These are phyloP conservation scores for Phragmatobia fuliginosa DNA, from an alignment of 2,888 invertebrate genomes.

Conservation along the genomic window DNA sequence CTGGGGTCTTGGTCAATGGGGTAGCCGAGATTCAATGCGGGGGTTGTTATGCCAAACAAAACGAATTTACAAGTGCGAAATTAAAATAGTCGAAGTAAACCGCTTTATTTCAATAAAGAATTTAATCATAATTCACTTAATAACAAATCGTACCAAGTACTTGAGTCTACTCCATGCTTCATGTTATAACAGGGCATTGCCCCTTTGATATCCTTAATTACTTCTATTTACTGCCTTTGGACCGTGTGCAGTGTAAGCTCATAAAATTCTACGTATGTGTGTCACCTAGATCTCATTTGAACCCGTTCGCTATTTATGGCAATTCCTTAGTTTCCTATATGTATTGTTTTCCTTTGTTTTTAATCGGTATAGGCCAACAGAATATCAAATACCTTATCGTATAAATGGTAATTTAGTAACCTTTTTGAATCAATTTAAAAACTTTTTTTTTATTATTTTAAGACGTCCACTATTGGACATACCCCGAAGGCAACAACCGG, in stretches of 20 bases:
- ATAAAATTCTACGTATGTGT: constrained; percentile 14
- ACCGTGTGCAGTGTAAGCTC: constrained; percentile 10
- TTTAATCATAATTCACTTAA: constrained; percentile 4
- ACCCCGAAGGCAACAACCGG: too few relatives aligned
- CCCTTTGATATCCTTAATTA: constrained; percentile 34
- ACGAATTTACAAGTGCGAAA: too few relatives aligned
- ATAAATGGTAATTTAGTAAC: not conserved
- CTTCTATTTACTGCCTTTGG: constrained; percentile 24
- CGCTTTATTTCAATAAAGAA: not conserved
- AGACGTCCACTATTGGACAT: too few relatives aligned
- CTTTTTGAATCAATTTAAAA: not conserved
- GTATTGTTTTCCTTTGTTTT: not conserved
- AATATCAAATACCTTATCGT: too few relatives aligned
- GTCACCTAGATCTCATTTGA: constrained; percentile 14
- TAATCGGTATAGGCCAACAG: too few relatives aligned
- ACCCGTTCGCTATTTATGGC: constrained; percentile 4
- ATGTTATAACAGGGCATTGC: constrained; percentile 25
- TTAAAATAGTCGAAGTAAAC: not conserved
- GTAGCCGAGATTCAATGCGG: too few relatives aligned
- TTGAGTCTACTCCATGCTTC: not conserved
- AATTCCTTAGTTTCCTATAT: not conserved
- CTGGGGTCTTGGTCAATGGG: too few relatives aligned
- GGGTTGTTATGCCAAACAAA: too few relatives aligned
- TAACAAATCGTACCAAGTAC: not conserved
- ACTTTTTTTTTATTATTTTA: too few relatives aligned